phyloP scores from a whole-genome alignment of 2,797 vertebrate species.

The Netta rufina region DNA sequence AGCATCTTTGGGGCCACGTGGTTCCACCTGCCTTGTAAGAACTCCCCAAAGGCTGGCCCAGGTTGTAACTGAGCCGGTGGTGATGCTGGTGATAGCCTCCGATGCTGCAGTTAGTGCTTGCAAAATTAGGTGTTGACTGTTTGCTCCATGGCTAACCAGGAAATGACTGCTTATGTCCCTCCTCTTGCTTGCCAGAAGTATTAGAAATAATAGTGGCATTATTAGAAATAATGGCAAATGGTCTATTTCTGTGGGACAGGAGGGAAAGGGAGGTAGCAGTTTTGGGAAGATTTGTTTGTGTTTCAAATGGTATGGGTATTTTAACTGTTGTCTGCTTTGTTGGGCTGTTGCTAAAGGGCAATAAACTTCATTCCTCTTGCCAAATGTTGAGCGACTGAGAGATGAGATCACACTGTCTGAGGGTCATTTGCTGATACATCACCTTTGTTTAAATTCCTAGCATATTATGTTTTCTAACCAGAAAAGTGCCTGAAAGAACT shows the following conservation, averaged over 20 bases:
- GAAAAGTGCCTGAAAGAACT: background rate
- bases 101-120: background rate
- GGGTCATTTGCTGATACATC: conserved; percentile 39
- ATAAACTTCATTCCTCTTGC: conserved; percentile 4
- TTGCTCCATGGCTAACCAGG: background rate
- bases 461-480: background rate
- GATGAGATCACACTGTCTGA: conserved; percentile 44
- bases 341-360: conserved; percentile 14
- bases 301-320: background rate
- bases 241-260: background rate
- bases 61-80: background rate
- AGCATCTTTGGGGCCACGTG: background rate
- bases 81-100: background rate
- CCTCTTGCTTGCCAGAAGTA: background rate
- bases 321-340: background rate
- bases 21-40: background rate
- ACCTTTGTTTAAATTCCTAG: conserved; percentile 59
- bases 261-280: background rate
- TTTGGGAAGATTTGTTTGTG: background rate
- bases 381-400: background rate
- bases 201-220: background rate
- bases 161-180: background rate
- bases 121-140: background rate
- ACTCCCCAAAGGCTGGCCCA: background rate
- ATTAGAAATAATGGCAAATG: background rate